Base-by-base conservation (phyloP, 1,140 invertebrate genomes). In the Drosophila pseudoobscura region DNA sequence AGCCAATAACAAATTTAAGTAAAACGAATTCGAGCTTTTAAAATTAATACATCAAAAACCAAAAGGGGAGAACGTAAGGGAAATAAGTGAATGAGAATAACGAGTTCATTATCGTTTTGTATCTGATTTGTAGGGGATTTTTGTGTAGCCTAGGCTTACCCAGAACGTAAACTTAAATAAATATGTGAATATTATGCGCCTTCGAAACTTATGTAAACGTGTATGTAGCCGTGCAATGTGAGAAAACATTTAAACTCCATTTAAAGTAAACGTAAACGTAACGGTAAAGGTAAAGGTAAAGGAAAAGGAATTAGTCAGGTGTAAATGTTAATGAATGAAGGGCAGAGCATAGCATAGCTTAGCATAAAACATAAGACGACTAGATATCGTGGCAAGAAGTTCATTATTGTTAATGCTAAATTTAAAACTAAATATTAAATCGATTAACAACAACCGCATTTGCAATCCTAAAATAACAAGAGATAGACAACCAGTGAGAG, bases 141-240 rank as follows among this genome's bases (percentile, higher is more conserved):
- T 62, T 65, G 60, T 78, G 71, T 83, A 87, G 69, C 55, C 69
- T 84, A 85, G 77, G 77, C 41, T 75, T 82, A 82, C 69, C 56
- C 52, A 64, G 53, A 78, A 85, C 61, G 58, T 46, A 79, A 76
- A 80, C 53, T 56, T 52, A 62, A 60, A 63, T 72, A 75, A 78
- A 66, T 89, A 80, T 91, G 90, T 91, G 87, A 90, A 90, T 90
- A 91, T 80, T 84, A 91, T 89, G 90, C 90, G 90, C 90, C 88
- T 91, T 91, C 75, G 90, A 83, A 75, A 65, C 80, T 74, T 62
- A 82, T 83, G 79, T 74, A 77, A 70, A 70, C 63, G 52, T 78
- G 70, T 78, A 55, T 79, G 62, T 78, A 78, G 75, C 68, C 56
- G 77, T 76, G 80, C 56, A 63, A 58, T 68, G 61, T 63, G 44